Base-by-base conservation (phyloP, 2,113 vertebrate genomes). In the Sebastes fasciatus region DNA sequence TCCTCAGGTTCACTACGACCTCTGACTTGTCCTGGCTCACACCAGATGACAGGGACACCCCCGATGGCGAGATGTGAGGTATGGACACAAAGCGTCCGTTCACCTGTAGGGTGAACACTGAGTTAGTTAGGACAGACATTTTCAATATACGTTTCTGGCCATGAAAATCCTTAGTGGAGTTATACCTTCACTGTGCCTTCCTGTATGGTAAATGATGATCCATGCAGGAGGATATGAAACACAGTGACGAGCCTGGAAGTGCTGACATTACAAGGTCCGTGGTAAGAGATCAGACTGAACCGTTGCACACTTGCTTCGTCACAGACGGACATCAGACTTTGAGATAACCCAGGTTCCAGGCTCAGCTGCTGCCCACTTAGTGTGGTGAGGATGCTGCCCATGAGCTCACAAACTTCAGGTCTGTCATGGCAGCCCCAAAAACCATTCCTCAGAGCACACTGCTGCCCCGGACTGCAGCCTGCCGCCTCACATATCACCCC, bases 221-320 rank as follows among this genome's bases (percentile, higher is more conserved):
- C 79, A 43, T 72, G 64, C n/a, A 93, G 79, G 49, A 84, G 69
- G 63, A 90, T n/a, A 1, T 88, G 74, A 77, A 92, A 67, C 8
- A 88, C 23, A 1, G 40, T 51, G 4, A 80, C 62, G 1, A 52
- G 19, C 7, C 76, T 81, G 3, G 54, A 63, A 1, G 43, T 17
- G 46, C 14, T 77, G 62, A 40, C 21, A 5, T 77, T 34, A 58
- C 89, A 92, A 14, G n/a, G 75, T 11, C 83, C 81, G 26, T 80
- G 19, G 54, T 87, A 83, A 17, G 73, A 86, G 23, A 92, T 76
- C 40, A 91, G 13, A 3, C 76, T 81, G 83, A 92, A 90, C 91
- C 86, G 92, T 8, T 74, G 34, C 3, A 11, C 42, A 11, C 17
- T 26, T 5, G 64, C 6, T 6, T 74, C 16, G 1, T 91, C 58